These are phyloP conservation scores for Peromyscus attwateri DNA, from an alignment of 2,797 vertebrate genomes.

Conservation along the genomic window DNA sequence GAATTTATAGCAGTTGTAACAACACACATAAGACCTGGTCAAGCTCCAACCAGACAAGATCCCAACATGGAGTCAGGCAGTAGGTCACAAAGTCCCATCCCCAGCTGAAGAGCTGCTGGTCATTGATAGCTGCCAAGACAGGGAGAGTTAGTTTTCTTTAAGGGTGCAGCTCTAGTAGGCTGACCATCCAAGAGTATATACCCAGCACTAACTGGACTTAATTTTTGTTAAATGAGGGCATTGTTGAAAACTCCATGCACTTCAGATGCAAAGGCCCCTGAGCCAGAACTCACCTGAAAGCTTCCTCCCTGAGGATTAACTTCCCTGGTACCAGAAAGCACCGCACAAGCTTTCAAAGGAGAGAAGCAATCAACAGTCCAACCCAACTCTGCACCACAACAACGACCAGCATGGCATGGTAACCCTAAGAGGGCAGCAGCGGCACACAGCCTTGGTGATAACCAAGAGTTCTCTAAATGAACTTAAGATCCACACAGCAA, in stretches of 20 bases:
- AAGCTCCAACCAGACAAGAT: background rate
- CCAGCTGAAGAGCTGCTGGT: background rate
- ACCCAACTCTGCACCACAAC: background rate
- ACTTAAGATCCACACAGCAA: background rate
- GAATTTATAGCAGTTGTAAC: background rate
- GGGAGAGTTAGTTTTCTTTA: background rate
- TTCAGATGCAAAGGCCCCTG: background rate
- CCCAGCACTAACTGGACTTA: background rate
- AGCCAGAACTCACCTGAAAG: background rate
- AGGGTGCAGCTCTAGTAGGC: background rate
- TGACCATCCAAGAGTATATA: background rate
- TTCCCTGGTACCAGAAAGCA: background rate
- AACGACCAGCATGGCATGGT: background rate
- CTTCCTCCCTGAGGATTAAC: background rate
- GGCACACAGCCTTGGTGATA: background rate
- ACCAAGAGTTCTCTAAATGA: background rate
- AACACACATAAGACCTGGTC: background rate
- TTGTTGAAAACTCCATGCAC: background rate
- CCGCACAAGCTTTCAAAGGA: background rate
- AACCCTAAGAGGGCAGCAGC: background rate
- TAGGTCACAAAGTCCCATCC: background rate
- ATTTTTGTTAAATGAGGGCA: too few species aligned
- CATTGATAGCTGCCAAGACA: background rate
- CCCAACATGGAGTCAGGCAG: background rate
- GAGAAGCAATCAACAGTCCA: background rate